phyloP scores from a whole-genome alignment of 2,888 invertebrate genomes.

The Hetaerina titia region DNA sequence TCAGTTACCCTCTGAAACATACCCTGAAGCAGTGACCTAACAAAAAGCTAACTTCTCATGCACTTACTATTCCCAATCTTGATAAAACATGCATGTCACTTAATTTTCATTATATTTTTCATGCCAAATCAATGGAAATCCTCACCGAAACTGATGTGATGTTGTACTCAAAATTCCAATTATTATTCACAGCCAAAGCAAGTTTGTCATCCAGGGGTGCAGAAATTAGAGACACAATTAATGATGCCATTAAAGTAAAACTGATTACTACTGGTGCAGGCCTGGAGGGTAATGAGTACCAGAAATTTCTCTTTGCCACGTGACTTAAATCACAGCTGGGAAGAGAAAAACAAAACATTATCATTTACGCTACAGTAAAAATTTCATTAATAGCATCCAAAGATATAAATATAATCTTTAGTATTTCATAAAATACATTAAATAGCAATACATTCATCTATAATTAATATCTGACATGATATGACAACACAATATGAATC shows the following conservation, averaged over 20 bases:
- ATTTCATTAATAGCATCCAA: neutral
- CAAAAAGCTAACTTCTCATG: no score
- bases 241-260: neutral
- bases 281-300: neutral
- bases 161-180: slow-evolving; percentile 12
- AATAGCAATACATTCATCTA: no score
- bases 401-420: neutral
- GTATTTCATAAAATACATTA: no score
- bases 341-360: neutral
- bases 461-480: no score
- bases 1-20: no score
- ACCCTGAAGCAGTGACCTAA: no score
- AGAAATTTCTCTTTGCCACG: neutral
- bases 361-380: neutral
- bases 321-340: slow-evolving; percentile 29
- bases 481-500: no score
- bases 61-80: no score
- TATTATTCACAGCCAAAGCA: neutral
- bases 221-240: slow-evolving; percentile 41
- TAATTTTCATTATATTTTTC: no score
- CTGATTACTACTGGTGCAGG: neutral
- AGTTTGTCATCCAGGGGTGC: slow-evolving; percentile 48
- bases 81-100: no score
- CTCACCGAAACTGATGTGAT: slow-evolving; percentile 8
- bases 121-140: neutral